A percentile compares a stretch with the other conserved stretches of the same genome.
These are phyloP conservation scores for Mirounga angustirostris DNA, from an alignment of 2,113 vertebrate species.

Conservation along the genomic window DNA sequence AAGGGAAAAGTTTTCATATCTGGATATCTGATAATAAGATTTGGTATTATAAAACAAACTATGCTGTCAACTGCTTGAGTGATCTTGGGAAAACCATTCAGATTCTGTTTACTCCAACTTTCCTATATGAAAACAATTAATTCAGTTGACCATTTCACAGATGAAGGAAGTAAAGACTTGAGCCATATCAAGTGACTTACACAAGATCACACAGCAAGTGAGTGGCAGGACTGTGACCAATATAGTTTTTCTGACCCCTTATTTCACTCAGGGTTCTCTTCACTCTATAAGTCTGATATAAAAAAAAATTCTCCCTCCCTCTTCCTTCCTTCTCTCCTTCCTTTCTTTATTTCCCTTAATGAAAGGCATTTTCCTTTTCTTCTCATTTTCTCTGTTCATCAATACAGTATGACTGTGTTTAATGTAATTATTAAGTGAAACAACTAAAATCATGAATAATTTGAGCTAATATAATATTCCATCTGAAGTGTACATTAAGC, in stretches of 20 bases:
- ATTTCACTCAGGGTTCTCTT: conserved; percentile 52
- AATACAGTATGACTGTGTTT: conserved; percentile 5
- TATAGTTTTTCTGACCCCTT: conserved; percentile 4
- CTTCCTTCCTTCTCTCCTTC: background rate
- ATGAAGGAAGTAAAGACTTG: conserved; percentile 54
- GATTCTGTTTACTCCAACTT: conserved; percentile 45
- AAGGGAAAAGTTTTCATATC: background rate
- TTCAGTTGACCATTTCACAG: conserved; percentile 20
- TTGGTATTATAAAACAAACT: conserved; percentile 45
- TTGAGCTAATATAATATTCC: conserved; percentile 40
- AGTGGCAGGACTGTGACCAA: background rate
- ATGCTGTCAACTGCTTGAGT: conserved; percentile 12
- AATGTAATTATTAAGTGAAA: conserved; percentile 30
- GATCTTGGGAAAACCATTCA: conserved; percentile 39
- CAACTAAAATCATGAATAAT: conserved; percentile 47
- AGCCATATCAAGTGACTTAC: background rate
- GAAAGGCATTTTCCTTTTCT: conserved; percentile 46
- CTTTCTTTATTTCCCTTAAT: background rate
- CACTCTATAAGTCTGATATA: background rate
- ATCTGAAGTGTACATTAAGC: background rate
- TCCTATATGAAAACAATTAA: conserved; percentile 54
- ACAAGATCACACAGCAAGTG: conserved; percentile 24
- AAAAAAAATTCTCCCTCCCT: background rate
- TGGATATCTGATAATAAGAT: conserved; percentile 35
- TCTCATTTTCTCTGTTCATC: conserved; percentile 37